A percentile compares a stretch with the other conserved stretches of the same genome.
Evolutionary conservation across 2,888 invertebrate genomes (phyloP).

Genomic region (Meiosimyza decipiens): DNA sequence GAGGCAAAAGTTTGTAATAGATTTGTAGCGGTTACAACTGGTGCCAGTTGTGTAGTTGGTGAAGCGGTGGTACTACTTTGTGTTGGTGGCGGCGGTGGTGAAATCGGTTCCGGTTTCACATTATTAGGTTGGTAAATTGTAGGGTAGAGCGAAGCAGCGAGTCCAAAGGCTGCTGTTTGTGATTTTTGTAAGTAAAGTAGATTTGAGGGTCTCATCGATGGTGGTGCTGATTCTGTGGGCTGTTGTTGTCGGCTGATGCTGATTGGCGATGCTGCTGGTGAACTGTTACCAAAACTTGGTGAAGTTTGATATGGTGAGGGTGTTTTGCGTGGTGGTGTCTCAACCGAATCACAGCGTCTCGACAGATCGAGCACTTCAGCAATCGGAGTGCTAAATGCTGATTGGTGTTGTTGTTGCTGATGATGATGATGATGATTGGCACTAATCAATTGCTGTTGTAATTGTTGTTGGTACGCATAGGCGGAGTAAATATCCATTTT

Average conservation of each 20-base stretch:
- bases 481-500: slow-evolving; percentile 60
- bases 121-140: slow-evolving; percentile 50
- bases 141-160: slow-evolving; percentile 52
- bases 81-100: slow-evolving; percentile 42
- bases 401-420: slow-evolving; percentile 27
- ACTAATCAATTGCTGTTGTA: slow-evolving; percentile 48
- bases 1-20: slow-evolving; percentile 48
- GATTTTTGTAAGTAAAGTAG: slow-evolving; percentile 41
- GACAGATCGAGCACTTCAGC: slow-evolving; percentile 64
- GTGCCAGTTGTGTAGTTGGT: slow-evolving; percentile 29
- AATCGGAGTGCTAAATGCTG: slow-evolving; percentile 31
- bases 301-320: slow-evolving; percentile 63
- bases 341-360: slow-evolving; percentile 62
- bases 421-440: slow-evolving; percentile 28
- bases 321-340: slow-evolving; percentile 58
- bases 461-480: slow-evolving; percentile 60
- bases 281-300: slow-evolving; percentile 58
- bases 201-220: slow-evolving; percentile 24
- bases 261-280: slow-evolving; percentile 53
- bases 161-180: slow-evolving; percentile 23
- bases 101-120: slow-evolving; percentile 49
- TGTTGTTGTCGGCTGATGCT: slow-evolving; percentile 27
- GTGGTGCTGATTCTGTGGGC: not conserved
- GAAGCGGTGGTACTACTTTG: slow-evolving; percentile 28
- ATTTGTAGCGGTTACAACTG: slow-evolving; percentile 39